Conservation (phyloP, 2,113 vertebrate genomes). For the Callocephalon fimbriatum region DNA sequence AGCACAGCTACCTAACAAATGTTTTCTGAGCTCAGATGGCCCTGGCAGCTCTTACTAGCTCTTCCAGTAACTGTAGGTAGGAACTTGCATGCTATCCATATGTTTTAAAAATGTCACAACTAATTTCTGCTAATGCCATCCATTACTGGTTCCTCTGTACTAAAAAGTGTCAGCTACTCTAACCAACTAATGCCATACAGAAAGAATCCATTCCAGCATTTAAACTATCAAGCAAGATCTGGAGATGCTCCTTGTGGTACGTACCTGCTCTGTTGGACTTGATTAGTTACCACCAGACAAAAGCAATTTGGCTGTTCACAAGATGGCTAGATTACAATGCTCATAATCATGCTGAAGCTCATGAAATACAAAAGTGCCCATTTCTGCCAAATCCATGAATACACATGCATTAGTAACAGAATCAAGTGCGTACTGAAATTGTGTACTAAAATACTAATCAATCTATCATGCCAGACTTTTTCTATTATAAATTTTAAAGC, state of each 20-base stretch:
- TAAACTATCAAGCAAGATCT: background rate
- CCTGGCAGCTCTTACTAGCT: background rate
- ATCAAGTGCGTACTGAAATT: background rate
- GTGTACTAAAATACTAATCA: background rate
- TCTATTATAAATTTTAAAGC: background rate
- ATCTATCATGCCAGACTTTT: background rate
- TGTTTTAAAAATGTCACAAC: constrained; percentile 58
- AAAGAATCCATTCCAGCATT: background rate
- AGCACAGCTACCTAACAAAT: background rate
- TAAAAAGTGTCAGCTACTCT: background rate
- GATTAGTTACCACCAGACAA: background rate
- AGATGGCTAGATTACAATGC: background rate
- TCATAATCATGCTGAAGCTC: background rate
- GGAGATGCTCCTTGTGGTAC: background rate
- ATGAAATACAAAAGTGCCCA: background rate
- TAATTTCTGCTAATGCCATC: constrained; percentile 49
- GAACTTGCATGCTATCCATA: background rate
- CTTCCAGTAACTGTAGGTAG: constrained; percentile 25
- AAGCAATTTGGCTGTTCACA: background rate
- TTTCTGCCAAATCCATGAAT: background rate
- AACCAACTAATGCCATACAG: background rate
- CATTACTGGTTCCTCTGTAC: background rate
- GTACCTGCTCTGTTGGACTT: background rate
- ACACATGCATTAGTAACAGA: background rate
- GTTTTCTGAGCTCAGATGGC: constrained; percentile 11